phyloP scores from a whole-genome alignment of 2,888 invertebrate species.

The Coleophora deauratella region DNA sequence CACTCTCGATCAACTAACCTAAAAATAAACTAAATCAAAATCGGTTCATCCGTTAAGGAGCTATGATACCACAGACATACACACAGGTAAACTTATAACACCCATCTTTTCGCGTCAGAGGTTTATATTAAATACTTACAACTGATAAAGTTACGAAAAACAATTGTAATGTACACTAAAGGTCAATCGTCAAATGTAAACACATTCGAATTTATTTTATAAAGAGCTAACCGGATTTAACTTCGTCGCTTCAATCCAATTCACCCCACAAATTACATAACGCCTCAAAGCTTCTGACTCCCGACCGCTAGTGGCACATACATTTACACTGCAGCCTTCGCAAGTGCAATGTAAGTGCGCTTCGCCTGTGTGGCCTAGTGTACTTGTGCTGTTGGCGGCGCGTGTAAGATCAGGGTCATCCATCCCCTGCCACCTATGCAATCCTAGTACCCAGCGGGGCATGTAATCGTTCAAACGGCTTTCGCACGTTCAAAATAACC shows the following conservation, averaged over 20 bases:
- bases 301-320: conserved; percentile 29
- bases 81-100: too few species aligned
- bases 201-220: conserved; percentile 29
- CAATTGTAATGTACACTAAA: too few species aligned
- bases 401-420: conserved; percentile 53
- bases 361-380: conserved; percentile 23
- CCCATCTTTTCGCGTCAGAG: too few species aligned
- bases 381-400: conserved; percentile 32
- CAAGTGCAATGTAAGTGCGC: conserved; percentile 49
- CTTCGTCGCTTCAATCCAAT: conserved; percentile 46
- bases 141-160: too few species aligned
- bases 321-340: conserved; percentile 47
- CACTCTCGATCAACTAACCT: too few species aligned
- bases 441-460: conserved; percentile 45
- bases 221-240: conserved; percentile 35
- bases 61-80: too few species aligned
- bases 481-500: conserved; percentile 12
- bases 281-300: conserved; percentile 54
- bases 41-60: too few species aligned
- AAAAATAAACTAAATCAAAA: too few species aligned
- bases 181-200: not conserved
- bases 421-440: conserved; percentile 29
- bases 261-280: conserved; percentile 60
- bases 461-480: conserved; percentile 30
- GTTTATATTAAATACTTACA: too few species aligned